A percentile compares a stretch with the other conserved stretches of the same genome.
Evolutionary conservation across 2,888 invertebrate species (phyloP).

Genomic region (Ichneumoninae sp.): DNA sequence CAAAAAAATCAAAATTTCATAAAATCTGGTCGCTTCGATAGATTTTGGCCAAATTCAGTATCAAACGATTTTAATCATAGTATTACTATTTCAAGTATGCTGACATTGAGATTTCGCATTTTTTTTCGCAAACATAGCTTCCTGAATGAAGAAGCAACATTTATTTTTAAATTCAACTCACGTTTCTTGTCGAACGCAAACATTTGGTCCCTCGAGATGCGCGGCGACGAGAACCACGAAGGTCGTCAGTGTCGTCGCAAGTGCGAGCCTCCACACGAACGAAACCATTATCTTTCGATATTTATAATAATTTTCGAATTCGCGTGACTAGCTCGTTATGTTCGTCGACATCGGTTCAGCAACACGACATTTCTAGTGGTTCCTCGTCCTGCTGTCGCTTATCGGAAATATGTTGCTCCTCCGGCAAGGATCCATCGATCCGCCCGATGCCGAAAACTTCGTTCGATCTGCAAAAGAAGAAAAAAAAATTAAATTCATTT

Average conservation of each 20-base stretch:
- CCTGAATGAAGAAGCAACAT: neutral
- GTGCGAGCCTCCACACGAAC: constrained; percentile 42
- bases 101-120: too few species aligned
- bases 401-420: constrained; percentile 13
- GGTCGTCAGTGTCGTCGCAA: constrained; percentile 47
- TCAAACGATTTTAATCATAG: neutral
- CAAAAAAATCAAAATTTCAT: neutral
- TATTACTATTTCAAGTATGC: too few species aligned
- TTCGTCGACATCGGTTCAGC: constrained; percentile 15
- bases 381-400: constrained; percentile 21
- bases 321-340: constrained; percentile 14
- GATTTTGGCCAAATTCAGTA: too few species aligned
- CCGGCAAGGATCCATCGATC: constrained; percentile 50
- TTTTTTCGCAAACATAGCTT: neutral
- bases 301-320: constrained; percentile 21
- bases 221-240: constrained; percentile 32
- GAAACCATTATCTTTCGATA: constrained; percentile 55
- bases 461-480: constrained; percentile 17
- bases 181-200: constrained; percentile 92
- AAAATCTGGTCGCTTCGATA: too few species aligned
- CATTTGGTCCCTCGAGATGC: constrained; percentile 89
- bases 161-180: constrained; percentile 84
- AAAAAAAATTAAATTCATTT: neutral
- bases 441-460: neutral
- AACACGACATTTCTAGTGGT: constrained; percentile 11